Percentiles rank a stretch among this genome's conserved stretches.
Conservation (phyloP, 35 echinoderm and acorn worm genomes). For the Heliocidaris tuberculata region DNA sequence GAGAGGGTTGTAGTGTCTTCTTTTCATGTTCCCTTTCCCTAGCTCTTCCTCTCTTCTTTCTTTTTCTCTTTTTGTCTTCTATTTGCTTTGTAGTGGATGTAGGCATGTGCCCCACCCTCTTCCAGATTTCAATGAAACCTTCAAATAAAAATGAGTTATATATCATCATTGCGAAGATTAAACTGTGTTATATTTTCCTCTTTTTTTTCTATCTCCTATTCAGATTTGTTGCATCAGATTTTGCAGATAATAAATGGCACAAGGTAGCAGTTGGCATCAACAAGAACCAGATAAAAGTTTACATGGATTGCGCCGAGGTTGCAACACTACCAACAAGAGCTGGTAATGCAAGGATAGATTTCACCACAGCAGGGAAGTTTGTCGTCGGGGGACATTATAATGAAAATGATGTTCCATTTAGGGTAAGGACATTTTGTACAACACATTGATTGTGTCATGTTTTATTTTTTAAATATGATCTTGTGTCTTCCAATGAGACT, state of each 20-base stretch:
- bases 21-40: too few relatives aligned
- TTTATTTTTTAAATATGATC: too few relatives aligned
- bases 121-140: too few relatives aligned
- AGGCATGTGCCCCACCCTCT: too few relatives aligned
- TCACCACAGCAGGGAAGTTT: conserved; percentile 28
- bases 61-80: too few relatives aligned
- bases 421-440: conserved; percentile 4
- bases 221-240: conserved; percentile 34
- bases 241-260: conserved; percentile 51
- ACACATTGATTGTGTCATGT: background rate
- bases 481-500: too few relatives aligned
- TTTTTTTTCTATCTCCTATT: background rate
- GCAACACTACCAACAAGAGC: conserved; percentile 28
- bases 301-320: conserved; percentile 36
- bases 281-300: conserved; percentile 2
- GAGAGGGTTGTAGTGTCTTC: too few relatives aligned
- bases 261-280: conserved; percentile 33
- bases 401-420: conserved; percentile 44
- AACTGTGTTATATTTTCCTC: background rate
- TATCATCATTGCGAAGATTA: too few relatives aligned
- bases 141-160: too few relatives aligned
- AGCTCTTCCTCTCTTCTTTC: too few relatives aligned
- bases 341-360: background rate
- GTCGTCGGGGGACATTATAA: conserved; percentile 20
- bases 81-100: too few relatives aligned